A percentile compares a stretch with the other conserved stretches of the same genome.
These are phyloP conservation scores for Bolinopsis microptera DNA, from an alignment of 37 sponge, comb jelly and placozoan genomes.

Conservation along the genomic window DNA sequence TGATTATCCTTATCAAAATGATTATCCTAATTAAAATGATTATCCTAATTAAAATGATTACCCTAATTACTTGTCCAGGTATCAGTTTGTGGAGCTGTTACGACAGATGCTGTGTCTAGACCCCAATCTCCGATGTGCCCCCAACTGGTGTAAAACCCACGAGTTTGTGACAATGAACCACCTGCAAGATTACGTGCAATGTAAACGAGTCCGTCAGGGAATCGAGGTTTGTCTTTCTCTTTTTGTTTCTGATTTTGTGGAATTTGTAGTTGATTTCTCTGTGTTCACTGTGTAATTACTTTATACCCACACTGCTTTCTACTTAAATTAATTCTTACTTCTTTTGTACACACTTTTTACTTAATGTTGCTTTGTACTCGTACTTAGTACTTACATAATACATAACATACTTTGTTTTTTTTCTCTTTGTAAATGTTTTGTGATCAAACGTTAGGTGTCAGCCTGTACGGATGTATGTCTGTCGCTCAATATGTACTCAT, in stretches of 20 bases:
- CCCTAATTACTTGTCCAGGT: no score
- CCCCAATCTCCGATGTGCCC: slow-evolving; percentile 69
- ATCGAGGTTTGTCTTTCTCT: slow-evolving; percentile 67
- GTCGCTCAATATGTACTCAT: no score
- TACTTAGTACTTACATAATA: no score
- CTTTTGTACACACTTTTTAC: neutral
- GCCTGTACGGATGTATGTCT: no score
- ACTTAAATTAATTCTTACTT: no score
- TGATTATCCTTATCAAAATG: no score
- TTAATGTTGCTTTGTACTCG: no score
- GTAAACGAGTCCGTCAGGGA: slow-evolving; percentile 67
- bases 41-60: no score
- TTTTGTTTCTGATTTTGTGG: slow-evolving; percentile 51
- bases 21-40: no score
- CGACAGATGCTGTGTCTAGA: slow-evolving; percentile 69
- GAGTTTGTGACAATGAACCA: slow-evolving; percentile 91
- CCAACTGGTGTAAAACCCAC: slow-evolving; percentile 70
- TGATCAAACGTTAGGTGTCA: no score
- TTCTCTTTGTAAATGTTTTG: no score
- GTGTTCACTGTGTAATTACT: neutral
- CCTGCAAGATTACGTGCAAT: slow-evolving; percentile 66
- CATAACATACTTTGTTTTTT: no score
- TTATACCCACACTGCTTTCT: neutral
- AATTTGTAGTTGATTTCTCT: neutral
- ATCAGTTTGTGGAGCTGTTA: slow-evolving; percentile 33